Conservation (phyloP, 2,797 vertebrate species). For the Nannoperca australis region DNA sequence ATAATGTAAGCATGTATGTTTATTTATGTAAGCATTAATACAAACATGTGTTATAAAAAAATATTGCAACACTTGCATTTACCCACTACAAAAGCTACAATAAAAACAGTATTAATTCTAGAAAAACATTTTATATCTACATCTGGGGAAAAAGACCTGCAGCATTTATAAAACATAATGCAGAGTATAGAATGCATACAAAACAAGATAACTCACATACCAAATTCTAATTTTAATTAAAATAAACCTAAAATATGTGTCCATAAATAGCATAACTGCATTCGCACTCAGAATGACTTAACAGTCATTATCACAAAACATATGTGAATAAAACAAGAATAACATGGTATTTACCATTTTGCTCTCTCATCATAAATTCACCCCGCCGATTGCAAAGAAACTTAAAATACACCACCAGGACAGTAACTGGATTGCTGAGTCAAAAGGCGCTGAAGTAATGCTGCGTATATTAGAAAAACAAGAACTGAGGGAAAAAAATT, state of each 20-base stretch:
- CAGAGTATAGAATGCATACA: background rate
- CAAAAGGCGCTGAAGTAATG: conserved; percentile 56
- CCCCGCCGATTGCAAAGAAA: conserved; percentile 76
- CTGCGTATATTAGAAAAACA: conserved; percentile 58
- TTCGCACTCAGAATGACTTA: conserved; percentile 16
- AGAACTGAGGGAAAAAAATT: conserved; percentile 39
- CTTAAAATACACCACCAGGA: conserved; percentile 65
- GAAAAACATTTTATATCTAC: background rate
- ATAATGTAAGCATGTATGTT: conserved; percentile 4
- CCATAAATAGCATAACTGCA: conserved; percentile 8
- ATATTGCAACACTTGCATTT: conserved; percentile 1
- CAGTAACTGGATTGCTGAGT: conserved; percentile 60
- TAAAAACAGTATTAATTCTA: conserved; percentile 2
- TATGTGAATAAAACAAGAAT: conserved; percentile 58
- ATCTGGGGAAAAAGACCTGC: background rate
- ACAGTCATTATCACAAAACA: conserved; percentile 50
- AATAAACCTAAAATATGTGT: conserved; percentile 24
- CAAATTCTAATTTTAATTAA: conserved; percentile 20
- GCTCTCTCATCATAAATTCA: conserved; percentile 91
- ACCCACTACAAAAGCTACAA: conserved; percentile 9
- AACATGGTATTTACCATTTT: conserved; percentile 91
- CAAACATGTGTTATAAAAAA: conserved; percentile 8
- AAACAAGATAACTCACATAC: background rate
- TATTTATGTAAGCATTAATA: conserved; percentile 10
- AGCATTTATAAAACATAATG: conserved; percentile 5